Evolutionary conservation across 2,888 invertebrate species (phyloP), one percentile per base, ranked within the genome.

Genomic region (Sminthurinus aureus): DNA sequence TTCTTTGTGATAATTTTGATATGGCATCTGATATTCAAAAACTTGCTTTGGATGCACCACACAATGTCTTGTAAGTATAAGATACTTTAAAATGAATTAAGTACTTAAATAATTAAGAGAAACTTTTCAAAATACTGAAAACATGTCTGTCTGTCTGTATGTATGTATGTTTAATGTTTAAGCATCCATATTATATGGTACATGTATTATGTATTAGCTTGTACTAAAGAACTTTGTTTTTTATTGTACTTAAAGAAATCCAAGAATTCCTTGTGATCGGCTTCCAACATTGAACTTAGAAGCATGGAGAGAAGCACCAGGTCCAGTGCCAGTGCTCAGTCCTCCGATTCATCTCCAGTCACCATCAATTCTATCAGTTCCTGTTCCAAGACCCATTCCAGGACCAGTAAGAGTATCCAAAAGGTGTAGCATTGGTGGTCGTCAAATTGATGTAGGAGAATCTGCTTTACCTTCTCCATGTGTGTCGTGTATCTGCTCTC

Each of bases 1-100:
- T 97, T 0, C 91, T 96, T 83, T 98, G 98, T 89, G 95, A 97
- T 87, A 98, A 98, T 91, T 93, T 96, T 90, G 98, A 98, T 90
- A 91, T 94, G 8, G 92, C 94, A 67, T 94, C 94, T 3, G 95
- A 96, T 83, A 96, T 98, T 90, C 98, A 98, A 90, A 93, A 96
- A 79, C 95, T 96, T 9, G 94, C 95, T 0, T 96, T 98, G 89
- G 97, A 98, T 90, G 92, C 97, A 86, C 97, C 97, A 0, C 96
- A 96, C 90, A 95, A 95, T 89, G 26, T 82, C 38, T 75, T 84
- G 84, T 84, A 84, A 82, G 84, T 22, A 26, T 12, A 58, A 26
- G 24, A 75, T 50, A 38, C 18, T 50, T 50, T 50, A n/a, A 38
- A 38, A 1, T 38, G 38, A 38, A 38, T n/a, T n/a, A n/a, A n/a